Base-by-base conservation (phyloP, 2,888 invertebrate genomes). In the Oeneis ivallda region DNA sequence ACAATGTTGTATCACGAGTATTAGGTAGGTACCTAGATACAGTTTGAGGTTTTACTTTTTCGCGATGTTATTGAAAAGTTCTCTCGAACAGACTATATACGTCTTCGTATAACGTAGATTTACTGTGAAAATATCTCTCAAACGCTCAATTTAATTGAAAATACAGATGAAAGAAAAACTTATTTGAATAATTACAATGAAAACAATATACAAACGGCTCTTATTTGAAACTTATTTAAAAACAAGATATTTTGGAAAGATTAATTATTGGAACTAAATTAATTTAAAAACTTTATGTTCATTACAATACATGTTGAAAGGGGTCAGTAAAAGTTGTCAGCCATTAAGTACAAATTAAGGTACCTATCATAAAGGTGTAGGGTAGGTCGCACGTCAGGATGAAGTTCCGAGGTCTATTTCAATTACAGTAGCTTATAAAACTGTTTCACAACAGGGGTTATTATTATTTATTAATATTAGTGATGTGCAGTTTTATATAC, bases 301-400 rank as follows among this genome's bases (percentile, higher is more conserved):
- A 15, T n/a, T 15, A 45, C 1, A 15, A 5, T 15, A 45, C n/a
- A n/a, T 7, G 13, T 26, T 10, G 15, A 15, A 37, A 54, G 4
- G 17, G 17, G 54, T 17, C 37, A 54, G 19, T 37, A 37, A 26
- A 26, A 5, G 26, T 11, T 43, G 4, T 10, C n/a, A 10, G 2
- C 39, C 41, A 41, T 11, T 17, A 5, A 37, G 17, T 19, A 41
- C 19, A 39, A 56, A 26, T n/a, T n/a, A n/a, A 41, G 41, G 37
- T 26, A 19, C 11, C 26, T 26, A 19, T n/a, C 32, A 57, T 57
- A 57, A 43, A 43, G 76, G 75, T 72, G 73, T 77, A 83, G 83
- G 83, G 73, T 77, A 83, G 83, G 83, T 73, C 84, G 82, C 84
- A 85, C 85, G 74, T 83, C 74, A 79, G 80, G 81, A 84, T 78